A percentile compares a stretch with the other conserved stretches of the same genome.
Evolutionary conservation across 2,888 invertebrate genomes (phyloP).

Genomic region (Sinopyrophorus schimmeli): DNA sequence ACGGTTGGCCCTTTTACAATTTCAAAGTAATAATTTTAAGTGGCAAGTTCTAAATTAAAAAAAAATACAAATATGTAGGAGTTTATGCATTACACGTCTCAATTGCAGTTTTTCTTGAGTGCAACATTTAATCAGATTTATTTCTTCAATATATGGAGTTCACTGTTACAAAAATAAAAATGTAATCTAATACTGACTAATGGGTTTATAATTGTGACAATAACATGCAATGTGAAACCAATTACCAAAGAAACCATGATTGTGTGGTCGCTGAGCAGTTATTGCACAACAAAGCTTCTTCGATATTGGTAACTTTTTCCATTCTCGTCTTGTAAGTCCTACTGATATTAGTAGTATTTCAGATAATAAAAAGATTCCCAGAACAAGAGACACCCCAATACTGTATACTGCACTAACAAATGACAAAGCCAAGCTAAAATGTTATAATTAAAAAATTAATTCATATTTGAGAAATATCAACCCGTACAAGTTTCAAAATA

Average conservation of each 20-base stretch:
- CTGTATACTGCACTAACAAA: conserved; percentile 33
- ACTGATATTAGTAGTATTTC: conserved; percentile 55
- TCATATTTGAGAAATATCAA: too few relatives aligned
- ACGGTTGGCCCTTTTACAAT: too few relatives aligned
- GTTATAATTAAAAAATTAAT: too few relatives aligned
- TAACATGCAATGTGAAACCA: conserved; percentile 38
- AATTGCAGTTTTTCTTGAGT: too few relatives aligned
- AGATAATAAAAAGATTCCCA: conserved; percentile 39
- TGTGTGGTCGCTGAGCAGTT: conserved; percentile 41
- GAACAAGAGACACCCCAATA: conserved; percentile 20
- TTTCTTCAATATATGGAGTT: too few relatives aligned
- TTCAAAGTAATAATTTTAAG: too few relatives aligned
- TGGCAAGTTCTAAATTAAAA: too few relatives aligned
- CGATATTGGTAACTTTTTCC: conserved; percentile 47
- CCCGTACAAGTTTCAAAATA: too few relatives aligned
- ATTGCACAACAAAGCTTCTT: conserved; percentile 44
- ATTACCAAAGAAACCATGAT: conserved; percentile 44
- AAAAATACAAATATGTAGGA: too few relatives aligned
- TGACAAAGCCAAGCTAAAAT: conserved; percentile 27
- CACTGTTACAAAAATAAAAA: too few relatives aligned
- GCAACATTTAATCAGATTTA: too few relatives aligned
- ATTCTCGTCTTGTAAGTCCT: conserved; percentile 59
- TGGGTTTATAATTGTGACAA: conserved; percentile 5
- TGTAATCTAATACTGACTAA: conserved; percentile 11
- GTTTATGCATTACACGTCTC: too few relatives aligned